Evolutionary conservation across 2,797 vertebrate species (phyloP).

Genomic region (Furcifer pardalis): DNA sequence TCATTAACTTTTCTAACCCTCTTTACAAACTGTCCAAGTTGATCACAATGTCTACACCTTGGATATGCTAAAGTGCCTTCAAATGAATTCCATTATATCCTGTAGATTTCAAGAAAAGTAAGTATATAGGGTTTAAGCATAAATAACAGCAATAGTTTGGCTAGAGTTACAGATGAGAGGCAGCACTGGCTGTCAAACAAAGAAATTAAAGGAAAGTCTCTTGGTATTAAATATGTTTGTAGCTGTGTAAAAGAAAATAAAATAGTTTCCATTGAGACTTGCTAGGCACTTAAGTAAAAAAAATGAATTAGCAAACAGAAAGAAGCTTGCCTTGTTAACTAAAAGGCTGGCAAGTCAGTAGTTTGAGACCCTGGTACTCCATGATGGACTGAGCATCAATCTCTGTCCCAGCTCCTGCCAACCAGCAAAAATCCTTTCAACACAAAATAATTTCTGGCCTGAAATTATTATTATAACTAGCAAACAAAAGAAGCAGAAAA

Average conservation of each 20-base stretch:
- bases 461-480: too few relatives aligned
- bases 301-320: conserved; percentile 56
- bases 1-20: background rate
- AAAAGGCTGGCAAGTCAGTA: too few relatives aligned
- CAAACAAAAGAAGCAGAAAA: conserved; percentile 57
- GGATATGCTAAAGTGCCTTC: background rate
- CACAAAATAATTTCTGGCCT: too few relatives aligned
- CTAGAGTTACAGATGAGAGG: background rate
- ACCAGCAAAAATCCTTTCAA: too few relatives aligned
- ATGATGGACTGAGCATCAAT: too few relatives aligned
- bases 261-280: conserved; percentile 57
- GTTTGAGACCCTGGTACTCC: too few relatives aligned
- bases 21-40: background rate
- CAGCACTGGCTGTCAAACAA: conserved; percentile 21
- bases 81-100: background rate
- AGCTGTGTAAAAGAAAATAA: conserved; percentile 42
- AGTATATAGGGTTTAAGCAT: background rate
- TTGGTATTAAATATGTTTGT: conserved; percentile 51
- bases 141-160: background rate
- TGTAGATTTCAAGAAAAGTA: background rate
- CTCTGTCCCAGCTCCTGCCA: too few relatives aligned
- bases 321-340: too few relatives aligned
- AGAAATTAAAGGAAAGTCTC: background rate
- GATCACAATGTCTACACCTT: too few relatives aligned
- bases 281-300: conserved; percentile 45